Conservation (phyloP, 2,797 vertebrate genomes). For the Distichodus sexfasciatus region DNA sequence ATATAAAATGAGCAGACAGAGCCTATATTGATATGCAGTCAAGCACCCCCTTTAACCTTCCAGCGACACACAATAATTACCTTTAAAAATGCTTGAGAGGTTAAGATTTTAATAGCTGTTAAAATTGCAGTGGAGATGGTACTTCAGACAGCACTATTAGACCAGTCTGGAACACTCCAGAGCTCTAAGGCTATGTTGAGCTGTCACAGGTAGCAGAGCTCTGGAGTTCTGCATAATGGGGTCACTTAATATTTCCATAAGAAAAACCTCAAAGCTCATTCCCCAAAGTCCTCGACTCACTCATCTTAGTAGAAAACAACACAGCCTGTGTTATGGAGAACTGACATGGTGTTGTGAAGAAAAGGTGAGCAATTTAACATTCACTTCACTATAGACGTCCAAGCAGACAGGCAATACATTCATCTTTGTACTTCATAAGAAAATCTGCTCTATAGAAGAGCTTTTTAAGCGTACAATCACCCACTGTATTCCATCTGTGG, state of each 20-base stretch:
- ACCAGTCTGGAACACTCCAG: neutral
- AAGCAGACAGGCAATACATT: constrained; percentile 30
- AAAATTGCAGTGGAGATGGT: constrained; percentile 4
- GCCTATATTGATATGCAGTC: neutral
- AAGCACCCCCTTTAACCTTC: neutral
- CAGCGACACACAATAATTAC: constrained; percentile 1
- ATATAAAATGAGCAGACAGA: neutral
- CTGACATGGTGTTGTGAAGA: constrained; percentile 26
- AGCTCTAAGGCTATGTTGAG: neutral
- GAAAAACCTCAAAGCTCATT: constrained; percentile 15
- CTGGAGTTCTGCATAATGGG: constrained; percentile 6
- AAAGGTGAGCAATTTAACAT: constrained; percentile 29
- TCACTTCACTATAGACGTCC: constrained; percentile 35
- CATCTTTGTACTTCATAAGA: constrained; percentile 4
- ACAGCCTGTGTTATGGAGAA: constrained; percentile 23
- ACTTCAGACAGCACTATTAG: constrained; percentile 5
- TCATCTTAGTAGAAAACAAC: constrained; percentile 23
- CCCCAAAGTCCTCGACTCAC: neutral
- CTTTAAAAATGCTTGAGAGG: constrained; percentile 1
- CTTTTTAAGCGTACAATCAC: neutral
- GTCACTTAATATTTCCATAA: neutral
- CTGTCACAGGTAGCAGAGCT: neutral
- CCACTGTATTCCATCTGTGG: neutral
- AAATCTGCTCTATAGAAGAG: constrained; percentile 1
- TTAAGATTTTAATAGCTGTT: constrained; percentile 23